A percentile compares a stretch with the other conserved stretches of the same genome.
Evolutionary conservation across 2,797 vertebrate genomes (phyloP).

Genomic region (Adelosebastes latens): DNA sequence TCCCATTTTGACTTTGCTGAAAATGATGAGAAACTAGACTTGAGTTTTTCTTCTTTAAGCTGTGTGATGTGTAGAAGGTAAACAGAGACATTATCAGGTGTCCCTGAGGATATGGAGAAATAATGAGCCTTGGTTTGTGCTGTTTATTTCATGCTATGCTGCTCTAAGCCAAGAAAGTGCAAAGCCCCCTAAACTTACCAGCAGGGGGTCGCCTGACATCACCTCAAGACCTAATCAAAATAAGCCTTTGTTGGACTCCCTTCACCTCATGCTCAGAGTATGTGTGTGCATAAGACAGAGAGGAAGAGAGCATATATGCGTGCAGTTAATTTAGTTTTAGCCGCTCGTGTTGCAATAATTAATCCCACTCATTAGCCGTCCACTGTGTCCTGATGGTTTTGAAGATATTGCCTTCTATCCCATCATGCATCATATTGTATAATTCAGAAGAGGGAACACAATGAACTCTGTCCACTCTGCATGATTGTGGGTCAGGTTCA

Average conservation of each 20-base stretch:
- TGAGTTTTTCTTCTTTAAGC: conserved; percentile 10
- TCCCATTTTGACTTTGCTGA: conserved; percentile 16
- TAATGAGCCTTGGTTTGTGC: conserved; percentile 12
- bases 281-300: not conserved
- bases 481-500: conserved; percentile 59
- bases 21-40: conserved; percentile 25
- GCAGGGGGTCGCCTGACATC: conserved; percentile 23
- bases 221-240: conserved; percentile 27
- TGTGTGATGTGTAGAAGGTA: not conserved
- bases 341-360: not conserved
- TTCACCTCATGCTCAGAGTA: conserved; percentile 18
- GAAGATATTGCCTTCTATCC: not conserved
- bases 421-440: conserved; percentile 10
- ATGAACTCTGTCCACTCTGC: conserved; percentile 59
- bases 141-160: conserved; percentile 27
- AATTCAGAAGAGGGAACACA: conserved; percentile 27
- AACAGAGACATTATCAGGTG: conserved; percentile 24
- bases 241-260: conserved; percentile 1
- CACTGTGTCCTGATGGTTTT: not conserved
- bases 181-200: not conserved
- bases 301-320: not conserved
- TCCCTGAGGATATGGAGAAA: not conserved
- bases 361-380: not conserved
- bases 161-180: conserved; percentile 13
- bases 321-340: not conserved